Base-by-base conservation (phyloP, 2,888 invertebrate species). In the Meloe dianella region DNA sequence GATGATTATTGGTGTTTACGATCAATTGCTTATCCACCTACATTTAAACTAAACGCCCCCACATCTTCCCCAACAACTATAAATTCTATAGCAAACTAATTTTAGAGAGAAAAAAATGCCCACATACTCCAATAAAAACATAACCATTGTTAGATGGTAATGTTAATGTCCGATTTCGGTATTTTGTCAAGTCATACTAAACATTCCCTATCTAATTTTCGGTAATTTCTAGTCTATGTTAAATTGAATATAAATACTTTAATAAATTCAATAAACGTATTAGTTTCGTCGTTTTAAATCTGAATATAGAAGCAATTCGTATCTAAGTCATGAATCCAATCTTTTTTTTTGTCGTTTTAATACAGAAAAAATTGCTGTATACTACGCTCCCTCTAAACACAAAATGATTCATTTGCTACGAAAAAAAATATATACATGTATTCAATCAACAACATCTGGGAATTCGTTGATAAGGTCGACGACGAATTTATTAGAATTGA, bases 201-300 rank as follows among this genome's bases (percentile, higher is more conserved):
- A 24, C 54, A 22, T 5, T 22, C 22, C 54, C 54, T 24, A 54
- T 24, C 12, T 24, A 14, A 22, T 41, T 22, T 54, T 54, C 54
- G 24, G 12, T 54, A 54, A 54, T 54, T 54, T 54, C 54, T 20
- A 22, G 54, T 54, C 14, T 54, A 54, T 54, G 10, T 54, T 54
- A 24, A 54, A 41, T 6, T 12, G 7, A 41, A 54, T 54, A 24
- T 24, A 20, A 17, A 51, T 22, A 20, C 9, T 20, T 47, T 20
- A n/a, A 47, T 10, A 47, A 9, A 54, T 54, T 54, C 54, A 54
- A 54, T 54, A 54, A 54, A 54, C 54, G 54, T 54, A 24, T 24
- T 8, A n/a, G n/a, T n/a, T n/a, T 41, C 17, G 38, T 41, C n/a
- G 17, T 41, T 41, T 47, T 47, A 4, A 47, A 20, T 47, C 9